A percentile compares a stretch with the other conserved stretches of the same genome.
Evolutionary conservation across 2,113 vertebrate genomes (phyloP).

Genomic region (Serinus canaria): DNA sequence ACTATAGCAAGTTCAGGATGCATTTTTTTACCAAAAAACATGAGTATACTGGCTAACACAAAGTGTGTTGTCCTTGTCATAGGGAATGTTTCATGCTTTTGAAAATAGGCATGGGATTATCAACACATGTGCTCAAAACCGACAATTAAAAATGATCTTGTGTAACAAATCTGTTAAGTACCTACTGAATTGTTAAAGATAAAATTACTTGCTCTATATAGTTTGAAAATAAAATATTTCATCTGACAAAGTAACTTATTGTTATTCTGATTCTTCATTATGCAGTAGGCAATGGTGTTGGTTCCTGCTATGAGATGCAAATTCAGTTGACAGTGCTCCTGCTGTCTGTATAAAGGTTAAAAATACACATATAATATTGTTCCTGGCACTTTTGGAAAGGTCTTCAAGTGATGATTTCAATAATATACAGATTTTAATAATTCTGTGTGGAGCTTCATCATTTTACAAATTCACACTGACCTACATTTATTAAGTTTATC

Average conservation of each 20-base stretch:
- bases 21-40: neutral
- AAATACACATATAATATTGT: slow-evolving; percentile 41
- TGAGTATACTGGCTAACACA: neutral
- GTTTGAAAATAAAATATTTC: neutral
- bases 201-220: neutral
- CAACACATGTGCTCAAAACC: neutral
- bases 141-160: neutral
- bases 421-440: slow-evolving; percentile 31
- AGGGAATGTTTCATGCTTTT: neutral
- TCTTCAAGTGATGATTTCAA: slow-evolving; percentile 39
- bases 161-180: neutral
- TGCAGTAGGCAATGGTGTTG: slow-evolving; percentile 11
- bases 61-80: neutral
- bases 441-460: neutral
- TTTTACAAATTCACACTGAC: slow-evolving; percentile 13
- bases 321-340: slow-evolving; percentile 46
- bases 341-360: slow-evolving; percentile 62
- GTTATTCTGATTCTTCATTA: slow-evolving; percentile 58
- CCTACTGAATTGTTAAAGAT: neutral
- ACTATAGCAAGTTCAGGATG: neutral
- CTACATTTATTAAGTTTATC: slow-evolving; percentile 4
- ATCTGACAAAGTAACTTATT: slow-evolving; percentile 58
- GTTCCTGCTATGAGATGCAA: slow-evolving; percentile 58
- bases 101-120: neutral
- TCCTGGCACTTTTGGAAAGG: slow-evolving; percentile 41